Base-by-base conservation (phyloP, 1,140 invertebrate species). In the Ostrea edulis region DNA sequence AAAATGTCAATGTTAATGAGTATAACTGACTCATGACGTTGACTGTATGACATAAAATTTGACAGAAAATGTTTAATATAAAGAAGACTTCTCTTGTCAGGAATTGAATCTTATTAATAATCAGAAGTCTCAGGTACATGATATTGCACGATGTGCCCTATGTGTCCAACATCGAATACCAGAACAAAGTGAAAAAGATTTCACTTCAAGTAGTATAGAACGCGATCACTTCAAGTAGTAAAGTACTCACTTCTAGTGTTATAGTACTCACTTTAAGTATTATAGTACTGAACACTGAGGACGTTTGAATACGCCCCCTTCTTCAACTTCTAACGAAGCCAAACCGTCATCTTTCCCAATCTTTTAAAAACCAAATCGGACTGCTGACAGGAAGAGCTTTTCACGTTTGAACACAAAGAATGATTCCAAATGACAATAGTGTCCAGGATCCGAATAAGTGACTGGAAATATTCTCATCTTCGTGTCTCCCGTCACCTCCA, bases 71-170 rank as follows among this genome's bases (percentile, higher is more conserved):
- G 68, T 35, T 77, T 77, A 29, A 77, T 35, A 77, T 29, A 77
- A 77, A 77, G 22, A 35, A 77, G 22, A 77, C 25, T 77, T 9
- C 11, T 77, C 29, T 14, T 35, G 12, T 14, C 29, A 29, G 68
- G 68, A 77, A 77, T 17, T 14, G 25, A 77, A 77, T 77, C 68
- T 77, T 25, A 77, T 29, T 22, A 25, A 35, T 29, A 11, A 77
- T 29, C 68, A 77, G 68, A 77, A 77, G 68, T 77, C 58, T n/a
- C 65, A 71, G 1, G 65, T 68, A 71, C 65, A 71, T 25, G 12
- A 29, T 77, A 77, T 77, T 77, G 68, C 68, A 77, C 68, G 5
- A 25, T 14, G 68, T 25, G 68, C 11, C 68, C 25, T 35, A 14
- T 22, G n/a, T 68, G 65, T 77, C 25, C 14, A 35, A 29, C 22